A percentile compares a stretch with the other conserved stretches of the same genome.
Conservation (phyloP, 2,888 invertebrate genomes). For the Hirtodrosophila confusa region DNA sequence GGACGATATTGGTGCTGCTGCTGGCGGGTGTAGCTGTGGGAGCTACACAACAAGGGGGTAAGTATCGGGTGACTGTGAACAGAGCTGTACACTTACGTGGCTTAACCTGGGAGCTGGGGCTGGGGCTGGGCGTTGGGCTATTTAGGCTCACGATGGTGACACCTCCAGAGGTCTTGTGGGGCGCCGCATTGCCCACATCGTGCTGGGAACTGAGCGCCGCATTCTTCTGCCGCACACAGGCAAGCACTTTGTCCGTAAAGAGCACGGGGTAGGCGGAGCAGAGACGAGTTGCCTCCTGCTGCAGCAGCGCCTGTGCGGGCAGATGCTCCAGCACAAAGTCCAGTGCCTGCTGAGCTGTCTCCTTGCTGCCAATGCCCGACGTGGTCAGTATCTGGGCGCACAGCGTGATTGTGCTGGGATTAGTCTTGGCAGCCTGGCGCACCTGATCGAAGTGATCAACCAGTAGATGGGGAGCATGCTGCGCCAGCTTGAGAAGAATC, state of each 20-base stretch:
- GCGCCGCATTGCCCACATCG: conserved; percentile 86
- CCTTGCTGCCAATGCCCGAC: conserved; percentile 90
- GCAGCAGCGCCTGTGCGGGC: conserved; percentile 89
- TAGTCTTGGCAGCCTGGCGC: conserved; percentile 88
- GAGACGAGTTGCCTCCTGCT: conserved; percentile 92
- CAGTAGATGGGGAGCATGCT: conserved; percentile 88
- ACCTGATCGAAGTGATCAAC: conserved; percentile 89
- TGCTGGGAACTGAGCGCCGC: conserved; percentile 84
- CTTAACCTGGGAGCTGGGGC: conserved; percentile 64
- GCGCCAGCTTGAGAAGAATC: conserved; percentile 90
- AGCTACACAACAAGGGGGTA: conserved; percentile 8
- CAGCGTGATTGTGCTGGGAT: conserved; percentile 88
- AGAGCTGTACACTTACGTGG: conserved; percentile 63
- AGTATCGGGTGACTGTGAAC: background rate
- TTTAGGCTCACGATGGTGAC: conserved; percentile 92
- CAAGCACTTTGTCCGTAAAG: conserved; percentile 91
- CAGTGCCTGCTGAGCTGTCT: conserved; percentile 91
- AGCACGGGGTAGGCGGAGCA: conserved; percentile 92
- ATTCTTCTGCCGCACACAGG: conserved; percentile 89
- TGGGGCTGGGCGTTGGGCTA: conserved; percentile 82
- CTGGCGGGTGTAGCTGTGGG: conserved; percentile 38
- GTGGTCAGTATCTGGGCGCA: conserved; percentile 89
- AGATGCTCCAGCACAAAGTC: conserved; percentile 92
- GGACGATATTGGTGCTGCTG: conserved; percentile 31
- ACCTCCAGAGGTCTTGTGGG: conserved; percentile 89